Evolutionary conservation across 2,888 invertebrate species (phyloP), one percentile per base, ranked within the genome.

Genomic region (Tetragonisca angustula): DNA sequence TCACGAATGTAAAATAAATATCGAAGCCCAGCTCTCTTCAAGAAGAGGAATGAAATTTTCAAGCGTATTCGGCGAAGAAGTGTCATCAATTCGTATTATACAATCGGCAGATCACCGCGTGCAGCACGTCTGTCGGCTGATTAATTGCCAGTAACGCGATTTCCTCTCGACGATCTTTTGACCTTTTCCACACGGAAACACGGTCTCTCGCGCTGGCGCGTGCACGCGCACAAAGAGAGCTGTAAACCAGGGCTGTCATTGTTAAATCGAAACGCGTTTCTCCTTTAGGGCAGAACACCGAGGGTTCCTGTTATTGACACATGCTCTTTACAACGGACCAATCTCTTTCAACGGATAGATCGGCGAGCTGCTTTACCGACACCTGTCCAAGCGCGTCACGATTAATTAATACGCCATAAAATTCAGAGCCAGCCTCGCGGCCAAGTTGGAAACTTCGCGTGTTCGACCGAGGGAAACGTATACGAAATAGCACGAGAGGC

Each of bases 291-390:
- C 77, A 59, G 9, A 43, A 1, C n/a, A 1, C n/a, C n/a, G 61
- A 59, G 56, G 50, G 76, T 62, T 69, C 74, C 83, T 83, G 86
- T 76, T 87, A 87, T 88, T 79, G 87, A 86, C 86, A 81, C 27
- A 59, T 75, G 76, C 81, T 68, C 73, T 70, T 76, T 61, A n/a
- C 62, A 19, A 4, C 32, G 24, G 68, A 52, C 19, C 61, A 68
- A 68, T 54, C 21, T 56, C 59, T n/a, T 24, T 1, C 64, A n/a
- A 4, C 21, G 72, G 70, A 72, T 56, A 68, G 79, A 70, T 56
- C 19, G 43, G 21, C 32, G 50, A 4, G 24, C 73, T 77, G 24
- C 67, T 68, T 77, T 49, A 74, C 70, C 70, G 70, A 81, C 32
- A 64, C 21, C 71, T 49, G 68, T 70, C 74, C 70, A 67, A 74